A percentile compares a stretch with the other conserved stretches of the same genome.
Evolutionary conservation across 1,140 invertebrate genomes (phyloP).

Genomic region (Archivesica marissinica): DNA sequence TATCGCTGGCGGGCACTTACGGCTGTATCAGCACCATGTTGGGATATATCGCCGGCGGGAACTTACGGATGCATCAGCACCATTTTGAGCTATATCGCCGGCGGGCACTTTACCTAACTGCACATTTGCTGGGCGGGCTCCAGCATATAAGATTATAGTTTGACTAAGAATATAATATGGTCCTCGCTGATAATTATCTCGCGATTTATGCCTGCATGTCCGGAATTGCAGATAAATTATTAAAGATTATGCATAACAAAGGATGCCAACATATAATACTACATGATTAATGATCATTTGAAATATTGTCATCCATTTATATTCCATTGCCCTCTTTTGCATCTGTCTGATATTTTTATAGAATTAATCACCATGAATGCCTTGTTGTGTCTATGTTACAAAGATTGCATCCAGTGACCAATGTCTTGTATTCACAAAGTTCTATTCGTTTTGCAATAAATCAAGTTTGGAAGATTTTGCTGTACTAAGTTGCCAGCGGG

Average conservation of each 20-base stretch:
- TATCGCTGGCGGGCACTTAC: too few species aligned
- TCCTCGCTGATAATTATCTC: not conserved
- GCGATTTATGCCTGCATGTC: not conserved
- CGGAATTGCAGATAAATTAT: not conserved
- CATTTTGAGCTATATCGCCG: too few species aligned
- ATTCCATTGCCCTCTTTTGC: not conserved
- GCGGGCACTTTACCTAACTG: too few species aligned
- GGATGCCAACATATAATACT: not conserved
- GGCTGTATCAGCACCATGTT: too few species aligned
- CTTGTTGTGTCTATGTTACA: constrained; percentile 8
- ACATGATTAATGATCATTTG: not conserved
- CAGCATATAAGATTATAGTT: too few species aligned
- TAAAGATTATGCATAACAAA: not conserved
- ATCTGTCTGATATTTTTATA: not conserved
- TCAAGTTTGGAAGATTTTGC: not conserved
- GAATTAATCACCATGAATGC: constrained; percentile 21
- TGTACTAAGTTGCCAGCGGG: not conserved
- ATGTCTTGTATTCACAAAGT: constrained; percentile 5
- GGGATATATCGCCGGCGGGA: too few species aligned
- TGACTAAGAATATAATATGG: not conserved
- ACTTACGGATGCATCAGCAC: too few species aligned
- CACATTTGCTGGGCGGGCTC: too few species aligned
- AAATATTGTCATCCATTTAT: not conserved
- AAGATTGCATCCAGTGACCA: constrained; percentile 25
- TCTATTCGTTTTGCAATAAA: constrained; percentile 27